Evolutionary conservation across 2,113 vertebrate genomes (phyloP).

Genomic region (Microcebus lehilahytsara): DNA sequence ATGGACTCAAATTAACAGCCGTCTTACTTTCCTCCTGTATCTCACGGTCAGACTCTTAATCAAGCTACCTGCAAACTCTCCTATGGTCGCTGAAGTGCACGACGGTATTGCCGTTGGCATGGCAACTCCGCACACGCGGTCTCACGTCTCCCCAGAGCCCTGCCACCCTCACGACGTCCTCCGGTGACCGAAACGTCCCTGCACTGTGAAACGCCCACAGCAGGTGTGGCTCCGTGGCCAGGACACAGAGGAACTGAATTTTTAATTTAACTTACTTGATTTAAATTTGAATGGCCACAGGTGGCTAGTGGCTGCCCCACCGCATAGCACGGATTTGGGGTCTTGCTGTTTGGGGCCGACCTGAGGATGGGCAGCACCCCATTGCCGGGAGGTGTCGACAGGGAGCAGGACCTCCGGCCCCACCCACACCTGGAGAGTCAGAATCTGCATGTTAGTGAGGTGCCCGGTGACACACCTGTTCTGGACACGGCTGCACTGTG

Average conservation of each 20-base stretch:
- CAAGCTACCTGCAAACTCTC: not conserved
- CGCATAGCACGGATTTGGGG: accelerated
- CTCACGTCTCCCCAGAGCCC: not conserved
- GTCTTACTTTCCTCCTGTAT: not conserved
- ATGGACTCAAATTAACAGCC: constrained; percentile 15
- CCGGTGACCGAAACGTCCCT: accelerated
- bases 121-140: accelerated
- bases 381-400: accelerated
- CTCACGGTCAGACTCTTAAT: not conserved
- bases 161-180: accelerated
- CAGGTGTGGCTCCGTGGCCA: not conserved
- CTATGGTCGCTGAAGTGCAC: not conserved
- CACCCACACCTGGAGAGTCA: not conserved
- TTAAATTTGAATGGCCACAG: not conserved
- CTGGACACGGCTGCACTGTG: accelerated
- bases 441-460: not conserved
- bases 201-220: accelerated
- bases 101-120: accelerated
- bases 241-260: accelerated
- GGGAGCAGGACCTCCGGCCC: not conserved
- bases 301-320: too few relatives aligned
- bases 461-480: not conserved
- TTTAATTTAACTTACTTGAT: too few relatives aligned
- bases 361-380: accelerated
- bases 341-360: accelerated